Conservation (phyloP, 2,113 vertebrate species). For the Mobula birostris region DNA sequence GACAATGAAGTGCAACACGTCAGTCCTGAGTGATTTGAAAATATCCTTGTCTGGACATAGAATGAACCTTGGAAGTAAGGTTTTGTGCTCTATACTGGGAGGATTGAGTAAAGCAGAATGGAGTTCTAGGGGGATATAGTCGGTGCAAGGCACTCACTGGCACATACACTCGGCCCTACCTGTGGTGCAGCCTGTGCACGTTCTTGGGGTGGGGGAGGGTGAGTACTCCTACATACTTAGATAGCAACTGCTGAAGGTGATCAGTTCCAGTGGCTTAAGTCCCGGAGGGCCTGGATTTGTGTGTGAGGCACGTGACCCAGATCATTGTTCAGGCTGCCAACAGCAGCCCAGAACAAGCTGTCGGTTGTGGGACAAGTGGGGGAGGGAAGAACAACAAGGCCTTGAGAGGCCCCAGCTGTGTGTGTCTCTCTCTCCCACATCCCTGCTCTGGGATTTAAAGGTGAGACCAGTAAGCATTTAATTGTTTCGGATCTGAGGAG, state of each 20-base stretch:
- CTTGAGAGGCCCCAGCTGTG: not conserved
- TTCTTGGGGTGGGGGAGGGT: not conserved
- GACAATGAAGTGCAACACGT: not conserved
- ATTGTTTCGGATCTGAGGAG: not conserved
- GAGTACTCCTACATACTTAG: not conserved
- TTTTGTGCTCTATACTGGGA: not conserved
- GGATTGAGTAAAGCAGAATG: not conserved
- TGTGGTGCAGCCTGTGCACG: not conserved
- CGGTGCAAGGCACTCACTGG: not conserved
- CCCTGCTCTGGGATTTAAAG: not conserved
- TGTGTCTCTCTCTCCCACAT: too few species aligned
- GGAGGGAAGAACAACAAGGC: not conserved
- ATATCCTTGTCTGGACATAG: not conserved
- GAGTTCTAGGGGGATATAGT: not conserved
- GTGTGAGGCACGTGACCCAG: not conserved
- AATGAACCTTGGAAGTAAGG: not conserved
- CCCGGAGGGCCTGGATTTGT: not conserved
- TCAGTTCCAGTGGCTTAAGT: not conserved
- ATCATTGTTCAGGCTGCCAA: not conserved
- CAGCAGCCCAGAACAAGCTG: not conserved
- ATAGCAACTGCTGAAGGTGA: not conserved
- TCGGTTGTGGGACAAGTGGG: not conserved
- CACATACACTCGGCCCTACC: not conserved
- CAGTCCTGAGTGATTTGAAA: not conserved
- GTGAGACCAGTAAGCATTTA: not conserved